Evolutionary conservation across 2,888 invertebrate species (phyloP).

Genomic region (Thereva unica): DNA sequence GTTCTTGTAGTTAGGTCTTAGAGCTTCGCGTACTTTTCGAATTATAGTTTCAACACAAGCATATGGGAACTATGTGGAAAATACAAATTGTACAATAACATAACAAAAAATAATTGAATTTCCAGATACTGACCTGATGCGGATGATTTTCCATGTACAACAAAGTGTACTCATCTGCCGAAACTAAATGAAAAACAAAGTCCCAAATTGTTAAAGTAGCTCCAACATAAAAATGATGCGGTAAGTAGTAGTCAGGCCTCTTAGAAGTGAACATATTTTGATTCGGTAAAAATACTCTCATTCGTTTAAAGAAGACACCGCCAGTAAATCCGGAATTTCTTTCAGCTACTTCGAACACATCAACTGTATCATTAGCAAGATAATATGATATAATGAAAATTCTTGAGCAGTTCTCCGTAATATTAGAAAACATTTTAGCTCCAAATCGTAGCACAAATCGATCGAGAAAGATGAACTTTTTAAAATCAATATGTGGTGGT

Average conservation of each 20-base stretch:
- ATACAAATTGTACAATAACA: background rate
- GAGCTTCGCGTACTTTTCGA: slow-evolving; percentile 71
- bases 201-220: slow-evolving; percentile 75
- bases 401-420: slow-evolving; percentile 67
- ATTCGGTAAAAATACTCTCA: slow-evolving; percentile 72
- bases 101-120: background rate
- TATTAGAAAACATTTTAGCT: slow-evolving; percentile 74
- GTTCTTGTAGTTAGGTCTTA: slow-evolving; percentile 73
- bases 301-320: slow-evolving; percentile 70
- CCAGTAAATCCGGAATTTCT: slow-evolving; percentile 72
- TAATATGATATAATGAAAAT: slow-evolving; percentile 81
- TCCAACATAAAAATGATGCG: slow-evolving; percentile 84
- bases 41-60: slow-evolving; percentile 73
- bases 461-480: slow-evolving; percentile 80
- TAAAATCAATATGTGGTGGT: slow-evolving; percentile 74
- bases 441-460: slow-evolving; percentile 77
- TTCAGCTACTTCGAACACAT: slow-evolving; percentile 76
- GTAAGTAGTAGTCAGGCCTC: slow-evolving; percentile 74
- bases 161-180: slow-evolving; percentile 85
- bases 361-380: slow-evolving; percentile 81
- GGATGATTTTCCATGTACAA: slow-evolving; percentile 83
- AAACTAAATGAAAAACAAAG: slow-evolving; percentile 76
- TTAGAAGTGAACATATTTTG: slow-evolving; percentile 72
- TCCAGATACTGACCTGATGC: slow-evolving; percentile 64
- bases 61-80: slow-evolving; percentile 65